Evolutionary conservation across 2,113 vertebrate genomes (phyloP).

Genomic region (Dipodomys spectabilis): DNA sequence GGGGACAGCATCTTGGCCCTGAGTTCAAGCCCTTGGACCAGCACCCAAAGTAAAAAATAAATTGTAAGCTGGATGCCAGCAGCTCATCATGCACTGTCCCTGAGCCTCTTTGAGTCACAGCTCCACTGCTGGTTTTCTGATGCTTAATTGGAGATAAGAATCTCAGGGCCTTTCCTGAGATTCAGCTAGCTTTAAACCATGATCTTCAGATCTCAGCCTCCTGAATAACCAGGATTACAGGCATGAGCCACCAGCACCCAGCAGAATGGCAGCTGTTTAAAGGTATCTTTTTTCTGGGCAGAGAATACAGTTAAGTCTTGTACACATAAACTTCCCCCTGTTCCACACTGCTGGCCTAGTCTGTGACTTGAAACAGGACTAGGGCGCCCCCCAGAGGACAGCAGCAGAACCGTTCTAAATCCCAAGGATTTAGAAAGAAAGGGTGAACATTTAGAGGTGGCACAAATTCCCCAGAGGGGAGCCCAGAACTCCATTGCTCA

Average conservation of each 20-base stretch:
- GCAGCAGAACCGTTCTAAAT: neutral
- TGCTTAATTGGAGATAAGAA: no score
- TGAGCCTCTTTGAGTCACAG: no score
- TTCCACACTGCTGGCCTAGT: neutral
- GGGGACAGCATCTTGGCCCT: no score
- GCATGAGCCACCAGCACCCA: neutral
- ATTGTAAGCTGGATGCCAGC: no score
- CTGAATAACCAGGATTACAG: no score
- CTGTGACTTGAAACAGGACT: neutral
- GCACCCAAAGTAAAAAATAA: no score
- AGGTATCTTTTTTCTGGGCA: neutral
- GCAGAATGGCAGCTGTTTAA: neutral
- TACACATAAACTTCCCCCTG: neutral
- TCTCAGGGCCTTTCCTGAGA: no score
- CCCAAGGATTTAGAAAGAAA: neutral
- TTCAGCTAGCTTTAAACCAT: no score
- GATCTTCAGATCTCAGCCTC: no score
- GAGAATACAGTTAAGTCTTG: neutral
- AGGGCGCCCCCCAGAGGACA: neutral
- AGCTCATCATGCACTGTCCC: no score
- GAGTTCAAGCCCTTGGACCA: no score
- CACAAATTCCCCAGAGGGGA: neutral
- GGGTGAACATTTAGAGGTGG: neutral
- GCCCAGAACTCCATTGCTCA: neutral
- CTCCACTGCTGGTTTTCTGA: no score